A percentile compares a stretch with the other conserved stretches of the same genome.
Conservation (phyloP, 2,113 vertebrate species). For the Fregetta grallaria region DNA sequence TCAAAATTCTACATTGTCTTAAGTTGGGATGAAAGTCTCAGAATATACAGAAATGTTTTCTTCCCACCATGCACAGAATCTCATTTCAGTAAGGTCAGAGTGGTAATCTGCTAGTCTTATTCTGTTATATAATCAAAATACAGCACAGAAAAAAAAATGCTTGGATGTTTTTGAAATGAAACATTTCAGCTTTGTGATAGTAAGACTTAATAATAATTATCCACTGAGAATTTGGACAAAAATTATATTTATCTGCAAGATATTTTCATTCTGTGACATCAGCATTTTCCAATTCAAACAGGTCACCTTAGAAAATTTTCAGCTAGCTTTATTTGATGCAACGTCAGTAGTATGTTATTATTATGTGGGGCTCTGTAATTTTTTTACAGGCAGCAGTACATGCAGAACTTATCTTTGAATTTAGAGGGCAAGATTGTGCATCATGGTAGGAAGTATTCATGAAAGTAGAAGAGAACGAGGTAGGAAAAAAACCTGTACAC, state of each 20-base stretch:
- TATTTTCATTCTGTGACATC: neutral
- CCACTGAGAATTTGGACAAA: accelerated
- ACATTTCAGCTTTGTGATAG: neutral
- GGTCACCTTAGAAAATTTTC: neutral
- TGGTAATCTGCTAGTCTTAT: neutral
- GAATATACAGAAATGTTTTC: neutral
- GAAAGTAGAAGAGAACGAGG: neutral
- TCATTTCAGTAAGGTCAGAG: neutral
- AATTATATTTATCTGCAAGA: neutral
- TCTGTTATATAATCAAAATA: neutral
- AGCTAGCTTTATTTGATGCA: neutral
- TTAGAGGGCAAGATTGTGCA: neutral
- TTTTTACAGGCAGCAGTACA: neutral
- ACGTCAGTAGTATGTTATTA: neutral
- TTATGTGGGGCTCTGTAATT: neutral
- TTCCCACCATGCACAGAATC: neutral
- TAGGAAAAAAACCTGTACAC: neutral
- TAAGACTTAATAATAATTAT: neutral
- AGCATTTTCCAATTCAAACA: neutral
- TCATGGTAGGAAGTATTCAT: neutral
- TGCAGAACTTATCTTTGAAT: neutral
- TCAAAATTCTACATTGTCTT: neutral
- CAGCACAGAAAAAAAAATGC: neutral
- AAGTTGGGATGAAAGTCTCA: neutral
- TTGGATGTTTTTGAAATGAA: neutral